Conservation (phyloP, 2,113 vertebrate genomes). For the Malaclemys terrapin region DNA sequence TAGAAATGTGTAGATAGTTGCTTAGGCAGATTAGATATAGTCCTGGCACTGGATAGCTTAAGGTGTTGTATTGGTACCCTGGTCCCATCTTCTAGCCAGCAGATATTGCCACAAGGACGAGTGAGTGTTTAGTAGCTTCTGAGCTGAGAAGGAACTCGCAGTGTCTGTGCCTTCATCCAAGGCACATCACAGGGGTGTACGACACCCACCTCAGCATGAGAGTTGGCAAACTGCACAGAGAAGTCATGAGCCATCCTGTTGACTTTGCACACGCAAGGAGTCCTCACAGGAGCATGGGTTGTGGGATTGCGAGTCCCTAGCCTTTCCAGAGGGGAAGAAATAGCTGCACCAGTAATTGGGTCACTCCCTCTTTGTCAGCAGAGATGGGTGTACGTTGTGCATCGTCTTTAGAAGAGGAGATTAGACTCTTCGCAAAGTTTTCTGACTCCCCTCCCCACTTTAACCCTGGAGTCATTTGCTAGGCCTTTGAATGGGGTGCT, state of each 20-base stretch:
- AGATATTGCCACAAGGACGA: background rate
- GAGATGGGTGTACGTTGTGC: background rate
- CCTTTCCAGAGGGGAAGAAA: background rate
- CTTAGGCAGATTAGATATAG: background rate
- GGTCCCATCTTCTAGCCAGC: background rate
- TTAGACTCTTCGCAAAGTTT: background rate
- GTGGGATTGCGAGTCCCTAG: background rate
- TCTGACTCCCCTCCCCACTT: background rate
- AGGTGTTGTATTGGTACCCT: background rate
- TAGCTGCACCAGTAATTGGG: background rate
- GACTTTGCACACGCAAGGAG: background rate
- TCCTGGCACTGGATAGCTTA: background rate
- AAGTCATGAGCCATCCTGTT: background rate
- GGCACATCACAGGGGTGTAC: background rate
- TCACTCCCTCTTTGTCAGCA: background rate
- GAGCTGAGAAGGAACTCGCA: background rate
- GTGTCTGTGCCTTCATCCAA: background rate
- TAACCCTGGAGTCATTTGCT: background rate
- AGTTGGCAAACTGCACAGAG: rapidly evolving
- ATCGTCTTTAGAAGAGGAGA: background rate
- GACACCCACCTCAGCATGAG: background rate
- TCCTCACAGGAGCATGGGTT: background rate
- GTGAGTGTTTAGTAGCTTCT: background rate
- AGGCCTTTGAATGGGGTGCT: too few species aligned
- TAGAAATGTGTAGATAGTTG: background rate